phyloP scores from a whole-genome alignment of 2,113 vertebrate species.

The Hippotragus niger region DNA sequence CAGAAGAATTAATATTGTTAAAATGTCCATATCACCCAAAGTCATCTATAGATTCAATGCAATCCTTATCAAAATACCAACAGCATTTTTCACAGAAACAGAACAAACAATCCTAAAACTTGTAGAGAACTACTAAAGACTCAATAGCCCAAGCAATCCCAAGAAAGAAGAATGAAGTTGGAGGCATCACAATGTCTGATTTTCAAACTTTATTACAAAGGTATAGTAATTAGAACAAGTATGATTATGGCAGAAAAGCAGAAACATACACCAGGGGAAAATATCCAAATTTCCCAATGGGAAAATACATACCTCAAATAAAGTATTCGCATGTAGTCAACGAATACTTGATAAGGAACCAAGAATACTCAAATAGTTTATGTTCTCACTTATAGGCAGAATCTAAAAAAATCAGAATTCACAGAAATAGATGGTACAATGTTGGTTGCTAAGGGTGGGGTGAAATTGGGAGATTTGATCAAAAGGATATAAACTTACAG shows the following conservation, averaged over 20 bases:
- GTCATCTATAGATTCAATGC: background rate
- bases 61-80: background rate
- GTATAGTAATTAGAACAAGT: background rate
- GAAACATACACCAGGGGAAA: background rate
- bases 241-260: background rate
- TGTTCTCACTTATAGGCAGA: background rate
- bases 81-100: background rate
- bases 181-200: background rate
- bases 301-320: background rate
- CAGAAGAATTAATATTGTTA: background rate
- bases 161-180: background rate
- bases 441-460: background rate
- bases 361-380: background rate
- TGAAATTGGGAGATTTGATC: background rate
- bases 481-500: background rate
- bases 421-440: background rate
- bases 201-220: background rate
- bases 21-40: background rate
- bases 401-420: background rate
- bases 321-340: background rate
- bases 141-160: background rate
- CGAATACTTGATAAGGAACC: background rate
- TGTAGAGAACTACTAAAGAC: background rate
- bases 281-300: background rate
- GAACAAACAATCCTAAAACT: background rate